phyloP scores from a whole-genome alignment of 2,113 vertebrate genomes.

The Osmerus mordax region DNA sequence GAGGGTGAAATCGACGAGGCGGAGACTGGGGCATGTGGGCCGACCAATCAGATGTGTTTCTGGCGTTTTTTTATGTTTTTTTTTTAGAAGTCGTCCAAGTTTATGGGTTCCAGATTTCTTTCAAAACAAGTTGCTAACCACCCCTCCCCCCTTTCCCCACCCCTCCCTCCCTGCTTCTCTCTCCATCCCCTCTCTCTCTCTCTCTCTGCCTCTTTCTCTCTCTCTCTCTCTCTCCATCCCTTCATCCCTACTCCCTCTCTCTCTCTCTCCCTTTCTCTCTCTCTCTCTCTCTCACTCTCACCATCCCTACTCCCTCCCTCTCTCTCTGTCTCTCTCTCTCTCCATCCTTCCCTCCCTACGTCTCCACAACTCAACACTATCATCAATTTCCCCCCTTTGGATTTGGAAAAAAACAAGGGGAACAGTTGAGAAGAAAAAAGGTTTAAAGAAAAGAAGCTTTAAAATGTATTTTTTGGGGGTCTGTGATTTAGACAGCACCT shows the following conservation, averaged over 20 bases:
- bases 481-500: too few relatives aligned
- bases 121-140: conserved; percentile 50
- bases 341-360: background rate
- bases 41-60: conserved; percentile 74
- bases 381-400: conserved; percentile 17
- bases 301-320: conserved; percentile 10
- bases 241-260: conserved; percentile 23
- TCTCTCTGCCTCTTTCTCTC: conserved; percentile 12
- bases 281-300: conserved; percentile 12
- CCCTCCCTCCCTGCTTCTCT: conserved; percentile 10
- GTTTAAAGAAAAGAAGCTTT: background rate
- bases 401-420: background rate
- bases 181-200: conserved; percentile 24
- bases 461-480: background rate
- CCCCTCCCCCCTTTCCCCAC: conserved; percentile 41
- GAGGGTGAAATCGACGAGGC: conserved; percentile 51
- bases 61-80: conserved; percentile 70
- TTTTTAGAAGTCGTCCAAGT: conserved; percentile 74
- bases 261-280: conserved; percentile 18
- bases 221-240: conserved; percentile 19
- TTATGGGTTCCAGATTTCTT: conserved; percentile 91
- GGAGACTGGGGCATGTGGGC: conserved; percentile 60
- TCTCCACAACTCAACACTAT: conserved; percentile 30
- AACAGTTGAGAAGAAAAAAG: conserved; percentile 19
- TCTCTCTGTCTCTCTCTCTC: background rate